Conservation (phyloP, 2,797 vertebrate genomes). For the Gephyroberyx darwinii region DNA sequence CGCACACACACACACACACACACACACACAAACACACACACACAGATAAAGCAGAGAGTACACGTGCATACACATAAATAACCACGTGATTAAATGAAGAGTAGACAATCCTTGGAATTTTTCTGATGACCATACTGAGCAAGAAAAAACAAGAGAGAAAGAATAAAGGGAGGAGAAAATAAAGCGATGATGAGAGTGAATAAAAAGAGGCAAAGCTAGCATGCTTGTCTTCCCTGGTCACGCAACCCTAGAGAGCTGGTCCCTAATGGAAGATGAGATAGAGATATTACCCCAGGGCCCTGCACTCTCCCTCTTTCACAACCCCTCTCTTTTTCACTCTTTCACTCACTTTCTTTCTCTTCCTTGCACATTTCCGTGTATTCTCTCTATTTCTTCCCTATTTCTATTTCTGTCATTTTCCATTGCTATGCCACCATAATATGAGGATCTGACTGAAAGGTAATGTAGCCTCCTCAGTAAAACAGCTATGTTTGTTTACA, state of each 20-base stretch:
- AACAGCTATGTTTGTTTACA: background rate
- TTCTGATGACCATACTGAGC: background rate
- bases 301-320: constrained; percentile 45
- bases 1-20: background rate
- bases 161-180: background rate
- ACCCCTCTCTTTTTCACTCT: constrained; percentile 28
- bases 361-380: background rate
- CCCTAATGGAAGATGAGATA: constrained; percentile 69
- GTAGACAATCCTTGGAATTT: background rate
- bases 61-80: background rate
- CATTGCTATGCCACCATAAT: no score
- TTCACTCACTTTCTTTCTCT: constrained; percentile 28
- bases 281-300: constrained; percentile 66
- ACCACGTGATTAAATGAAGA: background rate
- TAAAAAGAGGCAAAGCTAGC: constrained; percentile 14
- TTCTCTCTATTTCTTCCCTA: background rate
- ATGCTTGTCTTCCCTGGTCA: constrained; percentile 47
- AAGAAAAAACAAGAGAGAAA: background rate
- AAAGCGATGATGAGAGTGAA: background rate
- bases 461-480: background rate
- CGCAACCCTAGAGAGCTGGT: constrained; percentile 65
- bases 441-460: background rate
- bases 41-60: background rate
- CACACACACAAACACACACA: constrained; percentile 3
- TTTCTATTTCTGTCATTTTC: background rate